phyloP scores from a whole-genome alignment of 2,888 invertebrate genomes.

The Venustoraphidia nigricollis region DNA sequence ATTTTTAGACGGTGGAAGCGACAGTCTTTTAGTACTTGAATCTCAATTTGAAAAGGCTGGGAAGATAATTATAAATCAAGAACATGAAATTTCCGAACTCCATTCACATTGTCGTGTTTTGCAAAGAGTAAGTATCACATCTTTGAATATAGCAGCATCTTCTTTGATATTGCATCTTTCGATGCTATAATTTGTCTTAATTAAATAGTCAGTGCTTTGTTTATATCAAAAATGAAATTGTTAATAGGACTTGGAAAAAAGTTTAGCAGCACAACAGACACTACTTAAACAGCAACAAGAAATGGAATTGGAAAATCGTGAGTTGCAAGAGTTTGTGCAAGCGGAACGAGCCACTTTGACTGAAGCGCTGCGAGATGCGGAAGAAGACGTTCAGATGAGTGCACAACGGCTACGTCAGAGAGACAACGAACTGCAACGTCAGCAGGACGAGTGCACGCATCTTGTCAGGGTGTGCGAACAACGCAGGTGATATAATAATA shows the following conservation, averaged over 20 bases:
- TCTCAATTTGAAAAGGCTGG: constrained; percentile 60
- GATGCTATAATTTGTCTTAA: too few relatives aligned
- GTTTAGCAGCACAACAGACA: constrained; percentile 47
- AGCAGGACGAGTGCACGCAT: constrained; percentile 64
- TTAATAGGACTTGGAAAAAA: constrained; percentile 47
- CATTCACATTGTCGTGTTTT: constrained; percentile 53
- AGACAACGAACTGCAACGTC: constrained; percentile 39
- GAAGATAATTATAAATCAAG: constrained; percentile 57
- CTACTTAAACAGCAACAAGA: constrained; percentile 61
- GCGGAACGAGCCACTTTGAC: constrained; percentile 68
- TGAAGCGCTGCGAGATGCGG: constrained; percentile 65
- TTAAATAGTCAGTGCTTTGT: too few relatives aligned
- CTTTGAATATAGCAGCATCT: neutral
- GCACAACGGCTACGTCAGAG: constrained; percentile 29
- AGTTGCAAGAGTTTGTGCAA: constrained; percentile 77
- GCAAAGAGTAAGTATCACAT: constrained; percentile 40
- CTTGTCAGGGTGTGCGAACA: constrained; percentile 68
- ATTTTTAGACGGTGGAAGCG: constrained; percentile 33
- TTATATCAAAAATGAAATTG: too few relatives aligned
- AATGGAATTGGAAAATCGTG: constrained; percentile 62
- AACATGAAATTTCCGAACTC: constrained; percentile 57
- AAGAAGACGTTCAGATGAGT: constrained; percentile 37
- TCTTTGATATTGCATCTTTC: too few relatives aligned
- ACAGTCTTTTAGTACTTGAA: constrained; percentile 61
- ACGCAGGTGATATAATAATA: constrained; percentile 39